Percentiles rank a stretch among this genome's conserved stretches.
Conservation (phyloP, 2,113 vertebrate species). For the Calyptomena viridis region DNA sequence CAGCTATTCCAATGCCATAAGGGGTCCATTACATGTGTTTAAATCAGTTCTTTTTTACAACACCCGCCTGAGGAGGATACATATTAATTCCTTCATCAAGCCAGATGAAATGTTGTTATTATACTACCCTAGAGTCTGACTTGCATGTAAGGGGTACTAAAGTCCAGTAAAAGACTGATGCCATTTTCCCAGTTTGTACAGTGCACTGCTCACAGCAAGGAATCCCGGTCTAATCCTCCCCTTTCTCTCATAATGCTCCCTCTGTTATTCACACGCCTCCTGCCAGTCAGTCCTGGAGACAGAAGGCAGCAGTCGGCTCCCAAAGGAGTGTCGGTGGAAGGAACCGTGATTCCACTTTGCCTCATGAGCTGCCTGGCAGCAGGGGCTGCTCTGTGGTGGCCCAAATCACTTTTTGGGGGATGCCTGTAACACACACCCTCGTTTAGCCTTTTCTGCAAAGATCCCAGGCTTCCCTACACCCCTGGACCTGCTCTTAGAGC, state of each 20-base stretch:
- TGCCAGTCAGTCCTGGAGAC: not conserved
- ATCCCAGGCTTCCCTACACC: not conserved
- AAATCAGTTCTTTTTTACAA: not conserved
- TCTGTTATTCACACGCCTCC: not conserved
- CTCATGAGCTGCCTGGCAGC: not conserved
- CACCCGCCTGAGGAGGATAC: not conserved
- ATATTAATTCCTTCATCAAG: not conserved
- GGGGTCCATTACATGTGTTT: not conserved
- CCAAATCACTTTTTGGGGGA: not conserved
- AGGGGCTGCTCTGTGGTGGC: not conserved
- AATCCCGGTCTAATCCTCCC: not conserved
- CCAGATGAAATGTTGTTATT: not conserved
- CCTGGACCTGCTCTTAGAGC: not conserved
- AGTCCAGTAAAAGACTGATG: not conserved
- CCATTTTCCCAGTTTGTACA: not conserved
- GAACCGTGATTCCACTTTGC: fast-evolving
- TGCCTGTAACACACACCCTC: not conserved
- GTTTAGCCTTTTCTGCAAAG: not conserved
- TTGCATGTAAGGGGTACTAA: not conserved
- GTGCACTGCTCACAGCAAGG: not conserved
- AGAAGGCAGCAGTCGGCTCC: not conserved
- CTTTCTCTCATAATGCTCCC: not conserved
- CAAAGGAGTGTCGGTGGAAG: not conserved
- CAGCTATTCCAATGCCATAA: not conserved
- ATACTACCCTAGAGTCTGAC: not conserved